Evolutionary conservation across 2,797 vertebrate genomes (phyloP).

Genomic region (Calcarius lapponicus): DNA sequence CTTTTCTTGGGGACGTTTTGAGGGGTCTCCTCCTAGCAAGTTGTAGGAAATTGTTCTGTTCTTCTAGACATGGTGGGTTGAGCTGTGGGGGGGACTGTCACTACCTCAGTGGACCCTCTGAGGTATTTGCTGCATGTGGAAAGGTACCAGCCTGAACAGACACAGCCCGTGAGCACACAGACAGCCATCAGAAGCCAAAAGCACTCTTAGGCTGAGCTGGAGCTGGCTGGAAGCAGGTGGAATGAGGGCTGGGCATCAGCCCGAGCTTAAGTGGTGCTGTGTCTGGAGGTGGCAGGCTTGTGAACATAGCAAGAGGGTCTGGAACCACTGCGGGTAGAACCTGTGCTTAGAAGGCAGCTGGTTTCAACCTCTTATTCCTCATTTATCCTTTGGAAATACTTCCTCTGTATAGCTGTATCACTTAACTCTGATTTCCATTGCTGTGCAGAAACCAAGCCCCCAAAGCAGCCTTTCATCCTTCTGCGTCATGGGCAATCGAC

Average conservation of each 20-base stretch:
- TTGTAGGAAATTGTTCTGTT: background rate
- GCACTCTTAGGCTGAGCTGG: background rate
- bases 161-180: background rate
- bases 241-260: background rate
- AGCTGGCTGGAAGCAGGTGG: background rate
- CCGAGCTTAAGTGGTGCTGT: background rate
- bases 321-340: background rate
- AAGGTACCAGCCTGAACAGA: background rate
- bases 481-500: conserved; percentile 73
- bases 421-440: background rate
- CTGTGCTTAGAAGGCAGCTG: background rate
- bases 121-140: background rate
- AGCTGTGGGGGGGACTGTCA: background rate
- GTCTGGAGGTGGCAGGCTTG: background rate
- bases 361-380: background rate
- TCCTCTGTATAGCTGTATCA: background rate
- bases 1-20: background rate
- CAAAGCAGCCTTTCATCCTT: conserved; percentile 67
- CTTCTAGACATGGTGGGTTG: background rate
- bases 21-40: background rate
- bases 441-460: conserved; percentile 67
- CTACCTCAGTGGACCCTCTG: background rate
- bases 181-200: background rate
- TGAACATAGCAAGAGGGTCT: background rate
- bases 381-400: background rate